A percentile compares a stretch with the other conserved stretches of the same genome.
phyloP scores from a whole-genome alignment of 2,797 vertebrate genomes.

The Arctocebus calabarensis region DNA sequence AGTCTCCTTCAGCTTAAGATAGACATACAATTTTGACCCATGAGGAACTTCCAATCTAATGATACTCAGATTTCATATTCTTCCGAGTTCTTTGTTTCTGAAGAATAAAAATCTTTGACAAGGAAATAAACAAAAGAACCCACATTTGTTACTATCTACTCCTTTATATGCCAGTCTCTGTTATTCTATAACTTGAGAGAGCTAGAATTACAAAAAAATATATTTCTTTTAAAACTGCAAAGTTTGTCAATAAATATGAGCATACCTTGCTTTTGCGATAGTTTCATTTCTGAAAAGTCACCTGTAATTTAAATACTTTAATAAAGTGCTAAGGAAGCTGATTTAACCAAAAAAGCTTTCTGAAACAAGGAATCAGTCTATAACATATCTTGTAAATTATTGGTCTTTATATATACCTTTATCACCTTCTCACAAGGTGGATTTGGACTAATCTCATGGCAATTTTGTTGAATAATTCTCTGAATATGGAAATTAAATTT shows the following conservation, averaged over 20 bases:
- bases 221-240: not conserved
- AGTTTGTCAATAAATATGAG: not conserved
- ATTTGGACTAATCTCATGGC: not conserved
- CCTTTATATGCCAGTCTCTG: not conserved
- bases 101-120: constrained; percentile 19
- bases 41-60: not conserved
- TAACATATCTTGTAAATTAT: not conserved
- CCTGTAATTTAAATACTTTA: not conserved
- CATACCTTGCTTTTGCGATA: not conserved
- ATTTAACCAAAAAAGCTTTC: not conserved
- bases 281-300: constrained; percentile 30
- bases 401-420: not conserved
- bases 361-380: not conserved
- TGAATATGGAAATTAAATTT: constrained; percentile 33
- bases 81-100: not conserved
- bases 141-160: not conserved
- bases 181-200: constrained; percentile 10
- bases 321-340: not conserved
- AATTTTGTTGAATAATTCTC: constrained; percentile 39
- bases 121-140: not conserved
- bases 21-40: not conserved
- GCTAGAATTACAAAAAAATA: not conserved
- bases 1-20: not conserved
- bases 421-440: not conserved
- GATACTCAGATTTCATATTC: not conserved